Evolutionary conservation across 2,888 invertebrate species (phyloP).

Genomic region (Dusona sp.): DNA sequence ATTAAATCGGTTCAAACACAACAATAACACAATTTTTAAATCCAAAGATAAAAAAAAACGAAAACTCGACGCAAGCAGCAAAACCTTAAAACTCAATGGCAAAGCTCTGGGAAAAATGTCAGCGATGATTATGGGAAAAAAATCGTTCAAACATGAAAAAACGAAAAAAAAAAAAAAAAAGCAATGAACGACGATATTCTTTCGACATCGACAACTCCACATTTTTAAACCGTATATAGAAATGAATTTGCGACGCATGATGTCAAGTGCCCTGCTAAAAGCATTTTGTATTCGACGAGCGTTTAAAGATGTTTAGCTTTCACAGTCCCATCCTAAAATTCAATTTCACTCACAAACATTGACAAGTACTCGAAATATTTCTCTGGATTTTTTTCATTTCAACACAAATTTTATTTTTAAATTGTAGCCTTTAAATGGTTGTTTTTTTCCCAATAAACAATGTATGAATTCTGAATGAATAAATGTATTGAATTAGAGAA

Average conservation of each 20-base stretch:
- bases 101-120: neutral
- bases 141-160: slow-evolving; percentile 7
- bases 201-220: slow-evolving; percentile 7
- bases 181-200: slow-evolving; percentile 34
- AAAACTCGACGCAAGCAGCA: neutral
- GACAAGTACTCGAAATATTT: neutral
- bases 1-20: neutral
- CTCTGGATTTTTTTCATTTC: neutral
- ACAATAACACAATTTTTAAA: neutral
- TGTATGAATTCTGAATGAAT: too few relatives aligned
- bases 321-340: slow-evolving; percentile 13
- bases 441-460: too few relatives aligned
- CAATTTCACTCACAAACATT: neutral
- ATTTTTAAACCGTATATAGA: neutral
- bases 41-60: neutral
- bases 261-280: slow-evolving; percentile 18
- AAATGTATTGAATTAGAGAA: too few relatives aligned
- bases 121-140: slow-evolving; percentile 1
- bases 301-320: slow-evolving; percentile 11
- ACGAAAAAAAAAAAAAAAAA: neutral
- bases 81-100: neutral
- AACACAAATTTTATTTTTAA: neutral
- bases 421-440: neutral
- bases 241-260: slow-evolving; percentile 13
- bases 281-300: slow-evolving; percentile 23